Evolutionary conservation across 2,113 vertebrate genomes (phyloP).

Genomic region (Alces alces): DNA sequence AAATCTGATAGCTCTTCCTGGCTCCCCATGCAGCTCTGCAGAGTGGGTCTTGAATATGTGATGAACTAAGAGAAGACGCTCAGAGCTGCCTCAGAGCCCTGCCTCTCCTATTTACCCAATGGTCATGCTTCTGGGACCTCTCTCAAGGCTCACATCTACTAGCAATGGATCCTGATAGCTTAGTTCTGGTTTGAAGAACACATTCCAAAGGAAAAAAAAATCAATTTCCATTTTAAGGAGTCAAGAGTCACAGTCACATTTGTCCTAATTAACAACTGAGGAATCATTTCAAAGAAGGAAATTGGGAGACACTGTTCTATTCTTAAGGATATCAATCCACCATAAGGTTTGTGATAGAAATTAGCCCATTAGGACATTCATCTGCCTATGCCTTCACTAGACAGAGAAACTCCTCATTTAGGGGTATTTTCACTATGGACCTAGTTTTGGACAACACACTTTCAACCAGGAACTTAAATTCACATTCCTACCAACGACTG

Average conservation of each 20-base stretch:
- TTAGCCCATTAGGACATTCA: neutral
- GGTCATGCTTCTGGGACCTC: neutral
- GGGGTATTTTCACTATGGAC: neutral
- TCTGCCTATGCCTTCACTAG: neutral
- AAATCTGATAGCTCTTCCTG: neutral
- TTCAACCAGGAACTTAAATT: slow-evolving; percentile 25
- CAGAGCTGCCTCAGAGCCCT: neutral
- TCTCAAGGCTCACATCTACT: neutral
- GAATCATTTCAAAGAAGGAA: slow-evolving; percentile 15
- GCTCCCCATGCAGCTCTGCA: neutral
- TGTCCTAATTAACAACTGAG: slow-evolving; percentile 24
- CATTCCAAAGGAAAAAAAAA: neutral
- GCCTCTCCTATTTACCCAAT: neutral
- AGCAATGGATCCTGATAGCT: neutral
- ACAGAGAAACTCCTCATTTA: neutral
- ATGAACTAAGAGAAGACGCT: neutral
- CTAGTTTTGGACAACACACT: neutral
- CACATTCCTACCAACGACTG: neutral
- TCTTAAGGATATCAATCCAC: neutral
- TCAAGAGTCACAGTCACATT: neutral
- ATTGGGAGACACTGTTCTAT: neutral
- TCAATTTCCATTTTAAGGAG: slow-evolving; percentile 31
- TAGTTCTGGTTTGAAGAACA: neutral
- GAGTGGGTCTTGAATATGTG: neutral
- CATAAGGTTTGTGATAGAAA: neutral